Base-by-base conservation (phyloP, 23 tunicate genomes). In the Trididemnum miniatum region DNA sequence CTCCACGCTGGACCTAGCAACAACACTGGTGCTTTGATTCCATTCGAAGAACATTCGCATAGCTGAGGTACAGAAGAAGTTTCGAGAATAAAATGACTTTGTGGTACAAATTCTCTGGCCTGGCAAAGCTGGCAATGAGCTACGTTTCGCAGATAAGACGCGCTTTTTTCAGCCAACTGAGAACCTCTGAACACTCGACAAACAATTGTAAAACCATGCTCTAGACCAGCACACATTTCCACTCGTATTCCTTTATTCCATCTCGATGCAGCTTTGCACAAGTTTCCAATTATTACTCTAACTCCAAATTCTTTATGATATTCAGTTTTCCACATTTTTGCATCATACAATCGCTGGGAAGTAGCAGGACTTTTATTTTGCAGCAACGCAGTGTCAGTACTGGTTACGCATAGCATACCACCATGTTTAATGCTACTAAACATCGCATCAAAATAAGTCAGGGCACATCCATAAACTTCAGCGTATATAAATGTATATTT, bases 121-220 rank as follows among this genome's bases (percentile, higher is more conserved):
- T 93, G 87, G 39, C 98, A 88, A 26, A 60, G 35, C 24, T 80
- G 84, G 39, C 98, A 93, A 66, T 93, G 98, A 15, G 86, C 82
- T 1, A 93, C 34, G 20, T n/a, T 25, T 28, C 76, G 69, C 12
- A 93, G 0, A 34, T 24, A 50, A 26, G 88, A 12, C 60, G 82
- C 51, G 25, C 60, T 25, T 12, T 32, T 35, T 23, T 88, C 86
- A 1, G 81, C 98, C 35, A 79, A 85, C 63, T 83, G 71, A 34
- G 93, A 37, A 59, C 93, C 93, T 65, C 79, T 52, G 7, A 80
- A 34, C 28, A 93, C 89, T 35, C 77, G 39, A 52, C 78, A 91
- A 1, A 93, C 84, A 0, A 93, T 65, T 15, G 87, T 73, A 1
- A 88, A 30, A n/a, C 86, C 81, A 31, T 59, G 73, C 26, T 87